phyloP scores from a whole-genome alignment of 2,797 vertebrate genomes.

The Hypotaenidia philippensis region DNA sequence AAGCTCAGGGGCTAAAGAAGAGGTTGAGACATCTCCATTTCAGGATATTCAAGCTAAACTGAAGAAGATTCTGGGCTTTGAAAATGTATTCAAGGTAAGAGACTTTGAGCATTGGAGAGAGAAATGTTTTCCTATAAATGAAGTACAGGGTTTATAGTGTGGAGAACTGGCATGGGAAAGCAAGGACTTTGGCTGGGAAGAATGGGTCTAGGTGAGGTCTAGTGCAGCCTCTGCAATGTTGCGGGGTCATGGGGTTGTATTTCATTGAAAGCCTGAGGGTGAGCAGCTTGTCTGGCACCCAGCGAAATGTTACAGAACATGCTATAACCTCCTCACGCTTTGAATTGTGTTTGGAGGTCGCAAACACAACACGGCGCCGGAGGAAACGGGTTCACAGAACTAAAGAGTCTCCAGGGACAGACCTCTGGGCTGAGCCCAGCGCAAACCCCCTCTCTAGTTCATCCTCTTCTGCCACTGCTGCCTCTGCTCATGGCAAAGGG shows the following conservation, averaged over 20 bases:
- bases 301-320: background rate
- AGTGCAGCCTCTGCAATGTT: background rate
- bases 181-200: background rate
- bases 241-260: background rate
- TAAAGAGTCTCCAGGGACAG: background rate
- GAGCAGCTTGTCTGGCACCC: background rate
- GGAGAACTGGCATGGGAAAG: background rate
- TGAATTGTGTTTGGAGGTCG: conserved; percentile 43
- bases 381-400: background rate
- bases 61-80: conserved; percentile 79
- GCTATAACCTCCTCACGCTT: background rate
- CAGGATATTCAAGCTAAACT: conserved; percentile 74
- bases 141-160: background rate
- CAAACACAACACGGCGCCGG: conserved; percentile 44
- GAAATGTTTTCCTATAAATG: background rate
- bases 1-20: conserved; percentile 34
- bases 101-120: background rate
- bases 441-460: conserved; percentile 24
- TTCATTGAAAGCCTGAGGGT: background rate
- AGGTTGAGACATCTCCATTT: background rate
- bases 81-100: conserved; percentile 51
- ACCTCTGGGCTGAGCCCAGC: background rate
- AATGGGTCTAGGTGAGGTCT: background rate
- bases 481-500: background rate
- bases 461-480: conserved; percentile 23